Conservation (phyloP, 2,797 vertebrate species). For the Gymnoscopelus microlampas region DNA sequence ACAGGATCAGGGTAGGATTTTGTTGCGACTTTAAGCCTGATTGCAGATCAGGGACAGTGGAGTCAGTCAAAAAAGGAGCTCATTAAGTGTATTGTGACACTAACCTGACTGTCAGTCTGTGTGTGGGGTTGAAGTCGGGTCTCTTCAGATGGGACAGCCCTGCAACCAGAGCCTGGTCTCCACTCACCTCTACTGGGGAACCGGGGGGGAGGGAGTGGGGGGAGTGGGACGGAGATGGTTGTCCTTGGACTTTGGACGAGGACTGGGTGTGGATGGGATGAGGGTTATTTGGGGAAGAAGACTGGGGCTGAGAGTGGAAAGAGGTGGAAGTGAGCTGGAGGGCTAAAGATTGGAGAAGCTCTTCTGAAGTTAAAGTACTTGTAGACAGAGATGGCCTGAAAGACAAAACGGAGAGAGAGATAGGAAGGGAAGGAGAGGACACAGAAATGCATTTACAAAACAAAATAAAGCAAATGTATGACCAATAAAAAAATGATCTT, state of each 20-base stretch:
- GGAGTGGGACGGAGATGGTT: not conserved
- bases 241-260: not conserved
- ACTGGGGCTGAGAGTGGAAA: not conserved
- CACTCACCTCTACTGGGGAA: conserved; percentile 56
- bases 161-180: conserved; percentile 81
- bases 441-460: too few species aligned
- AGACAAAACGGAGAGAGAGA: conserved; percentile 1
- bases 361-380: conserved; percentile 35
- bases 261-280: not conserved
- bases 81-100: not conserved
- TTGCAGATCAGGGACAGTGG: too few species aligned
- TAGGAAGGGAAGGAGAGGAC: not conserved
- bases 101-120: conserved; percentile 82
- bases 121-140: conserved; percentile 83
- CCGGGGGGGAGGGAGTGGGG: conserved; percentile 10
- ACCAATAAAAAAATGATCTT: too few species aligned
- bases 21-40: rapidly evolving
- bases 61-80: not conserved
- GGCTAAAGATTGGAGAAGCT: conserved; percentile 66
- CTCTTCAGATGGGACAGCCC: conserved; percentile 85
- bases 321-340: conserved; percentile 43
- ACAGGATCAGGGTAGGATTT: too few species aligned
- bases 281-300: not conserved
- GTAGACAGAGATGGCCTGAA: conserved; percentile 43
- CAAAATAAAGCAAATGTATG: too few species aligned